Percentiles rank a stretch among this genome's conserved stretches.
Evolutionary conservation across 1,140 invertebrate species (phyloP).

Genomic region (Potamilus streckersoni): DNA sequence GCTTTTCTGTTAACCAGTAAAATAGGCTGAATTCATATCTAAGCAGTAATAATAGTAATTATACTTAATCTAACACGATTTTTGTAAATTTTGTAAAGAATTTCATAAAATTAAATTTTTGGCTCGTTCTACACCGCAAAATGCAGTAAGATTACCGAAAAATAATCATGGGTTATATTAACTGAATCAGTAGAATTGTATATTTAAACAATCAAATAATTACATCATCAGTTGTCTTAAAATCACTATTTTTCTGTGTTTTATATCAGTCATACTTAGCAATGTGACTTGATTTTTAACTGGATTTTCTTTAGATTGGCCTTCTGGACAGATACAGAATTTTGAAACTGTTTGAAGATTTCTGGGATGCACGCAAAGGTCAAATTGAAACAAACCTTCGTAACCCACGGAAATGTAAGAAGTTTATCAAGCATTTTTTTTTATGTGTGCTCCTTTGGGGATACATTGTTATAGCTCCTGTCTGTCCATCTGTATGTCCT

Average conservation of each 20-base stretch:
- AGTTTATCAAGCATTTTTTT: neutral
- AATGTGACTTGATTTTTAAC: neutral
- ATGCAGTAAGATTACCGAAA: no score
- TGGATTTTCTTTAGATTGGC: conserved; percentile 48
- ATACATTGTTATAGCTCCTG: neutral
- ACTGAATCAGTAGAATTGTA: no score
- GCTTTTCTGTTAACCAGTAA: no score
- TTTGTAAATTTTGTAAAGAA: no score
- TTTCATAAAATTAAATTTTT: no score
- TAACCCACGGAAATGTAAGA: conserved; percentile 61
- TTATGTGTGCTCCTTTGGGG: no score
- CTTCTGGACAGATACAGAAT: conserved; percentile 58
- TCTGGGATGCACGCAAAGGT: conserved; percentile 50
- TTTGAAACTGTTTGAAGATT: conserved; percentile 60
- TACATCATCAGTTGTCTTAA: neutral
- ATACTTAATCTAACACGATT: no score
- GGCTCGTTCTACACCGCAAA: no score
- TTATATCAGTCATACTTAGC: neutral
- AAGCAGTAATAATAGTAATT: no score
- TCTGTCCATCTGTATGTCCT: neutral
- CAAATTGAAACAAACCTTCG: conserved; percentile 36
- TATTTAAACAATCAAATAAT: neutral
- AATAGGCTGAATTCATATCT: no score
- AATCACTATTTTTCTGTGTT: neutral
- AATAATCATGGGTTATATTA: no score